A percentile compares a stretch with the other conserved stretches of the same genome.
Evolutionary conservation across 2,797 vertebrate genomes (phyloP).

Genomic region (Argya squamiceps): DNA sequence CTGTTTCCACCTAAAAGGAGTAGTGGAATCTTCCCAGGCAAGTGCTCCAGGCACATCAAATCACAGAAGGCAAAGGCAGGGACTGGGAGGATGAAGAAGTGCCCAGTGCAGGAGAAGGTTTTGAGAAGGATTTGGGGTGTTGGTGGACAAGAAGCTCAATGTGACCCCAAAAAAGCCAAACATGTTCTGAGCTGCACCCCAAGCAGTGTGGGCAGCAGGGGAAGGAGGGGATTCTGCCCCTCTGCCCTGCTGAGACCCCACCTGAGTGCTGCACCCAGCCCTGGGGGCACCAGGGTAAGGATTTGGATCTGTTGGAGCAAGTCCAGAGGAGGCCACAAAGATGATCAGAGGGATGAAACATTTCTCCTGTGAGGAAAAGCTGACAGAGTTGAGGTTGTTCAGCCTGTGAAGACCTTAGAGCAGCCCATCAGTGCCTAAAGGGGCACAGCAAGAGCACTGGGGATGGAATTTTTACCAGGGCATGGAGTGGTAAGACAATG

Average conservation of each 20-base stretch:
- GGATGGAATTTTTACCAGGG: not conserved
- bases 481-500: too few relatives aligned
- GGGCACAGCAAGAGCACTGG: not conserved
- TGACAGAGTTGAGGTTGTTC: not conserved
- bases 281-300: fast-evolving
- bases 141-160: not conserved
- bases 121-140: not conserved
- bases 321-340: not conserved
- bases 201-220: not conserved
- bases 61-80: not conserved
- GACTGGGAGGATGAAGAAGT: not conserved
- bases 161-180: not conserved
- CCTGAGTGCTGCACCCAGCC: not conserved
- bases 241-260: not conserved
- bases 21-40: not conserved
- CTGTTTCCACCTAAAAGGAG: not conserved
- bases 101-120: too few relatives aligned
- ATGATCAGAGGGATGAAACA: not conserved
- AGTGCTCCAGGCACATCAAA: not conserved
- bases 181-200: not conserved
- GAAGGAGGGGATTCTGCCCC: not conserved
- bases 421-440: not conserved
- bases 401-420: not conserved
- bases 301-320: not conserved
- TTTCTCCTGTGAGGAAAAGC: not conserved